phyloP scores from a whole-genome alignment of 2,113 vertebrate species.

The Cottus gobio region DNA sequence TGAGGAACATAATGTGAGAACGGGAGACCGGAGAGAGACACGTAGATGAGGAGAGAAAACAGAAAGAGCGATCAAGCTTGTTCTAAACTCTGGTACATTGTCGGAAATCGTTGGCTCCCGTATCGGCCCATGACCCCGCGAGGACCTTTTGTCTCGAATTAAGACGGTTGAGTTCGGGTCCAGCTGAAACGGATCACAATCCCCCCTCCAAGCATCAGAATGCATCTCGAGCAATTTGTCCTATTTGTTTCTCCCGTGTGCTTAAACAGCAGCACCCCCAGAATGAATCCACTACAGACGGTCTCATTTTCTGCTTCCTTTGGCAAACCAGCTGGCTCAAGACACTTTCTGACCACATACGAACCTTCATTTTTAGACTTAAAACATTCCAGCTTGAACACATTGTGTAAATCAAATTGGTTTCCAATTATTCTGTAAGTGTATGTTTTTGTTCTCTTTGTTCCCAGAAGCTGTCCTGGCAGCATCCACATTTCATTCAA shows the following conservation, averaged over 20 bases:
- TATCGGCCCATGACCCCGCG: background rate
- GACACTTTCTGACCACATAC: background rate
- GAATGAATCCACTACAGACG: background rate
- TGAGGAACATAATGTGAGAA: slow-evolving; percentile 35
- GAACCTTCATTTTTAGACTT: background rate
- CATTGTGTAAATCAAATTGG: background rate
- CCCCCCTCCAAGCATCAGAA: slow-evolving; percentile 6
- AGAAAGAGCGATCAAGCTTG: slow-evolving; percentile 5
- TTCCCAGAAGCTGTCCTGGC: background rate
- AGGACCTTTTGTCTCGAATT: slow-evolving; percentile 4
- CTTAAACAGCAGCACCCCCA: background rate
- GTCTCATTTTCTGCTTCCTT: background rate
- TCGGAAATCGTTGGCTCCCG: background rate
- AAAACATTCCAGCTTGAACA: background rate
- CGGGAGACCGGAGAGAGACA: slow-evolving; percentile 5
- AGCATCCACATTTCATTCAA: background rate
- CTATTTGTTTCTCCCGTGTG: background rate
- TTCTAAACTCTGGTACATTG: background rate
- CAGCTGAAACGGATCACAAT: slow-evolving; percentile 7
- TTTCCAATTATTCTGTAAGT: background rate
- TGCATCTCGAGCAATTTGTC: background rate
- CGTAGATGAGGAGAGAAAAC: background rate
- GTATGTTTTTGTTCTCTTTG: background rate
- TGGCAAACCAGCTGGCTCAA: background rate
- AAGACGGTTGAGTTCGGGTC: background rate